Conservation (phyloP, 1,140 invertebrate species). For the Archegozetes longisetosus region DNA sequence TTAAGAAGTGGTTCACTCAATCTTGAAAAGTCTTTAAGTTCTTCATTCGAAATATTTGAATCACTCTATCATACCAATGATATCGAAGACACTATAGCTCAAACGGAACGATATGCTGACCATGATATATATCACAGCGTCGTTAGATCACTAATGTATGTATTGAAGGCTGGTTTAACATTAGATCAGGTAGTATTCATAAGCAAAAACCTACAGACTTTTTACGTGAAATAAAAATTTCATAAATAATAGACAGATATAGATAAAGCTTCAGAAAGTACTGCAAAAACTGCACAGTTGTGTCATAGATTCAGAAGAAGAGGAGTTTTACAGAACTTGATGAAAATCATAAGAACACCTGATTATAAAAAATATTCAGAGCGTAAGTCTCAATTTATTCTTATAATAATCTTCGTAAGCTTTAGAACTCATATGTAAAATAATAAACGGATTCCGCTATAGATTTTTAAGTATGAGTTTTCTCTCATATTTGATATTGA, state of each 20-base stretch:
- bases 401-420: too few relatives aligned
- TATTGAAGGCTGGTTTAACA: constrained; percentile 6
- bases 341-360: neutral
- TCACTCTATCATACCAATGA: constrained; percentile 6
- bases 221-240: too few relatives aligned
- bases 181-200: neutral
- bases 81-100: neutral
- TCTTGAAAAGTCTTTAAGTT: constrained; percentile 10
- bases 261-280: neutral
- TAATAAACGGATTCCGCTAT: too few relatives aligned
- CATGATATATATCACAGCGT: constrained; percentile 6
- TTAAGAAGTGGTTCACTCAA: too few relatives aligned
- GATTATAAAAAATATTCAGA: neutral
- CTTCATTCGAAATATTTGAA: neutral
- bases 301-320: neutral
- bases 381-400: neutral
- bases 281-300: neutral
- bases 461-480: too few relatives aligned
- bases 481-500: too few relatives aligned
- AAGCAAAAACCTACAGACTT: neutral
- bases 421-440: too few relatives aligned
- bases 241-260: neutral
- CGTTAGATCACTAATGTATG: neutral
- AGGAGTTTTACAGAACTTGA: neutral
- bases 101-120: neutral